Evolutionary conservation across 2,113 vertebrate genomes (phyloP).

Genomic region (Odocoileus virginianus): DNA sequence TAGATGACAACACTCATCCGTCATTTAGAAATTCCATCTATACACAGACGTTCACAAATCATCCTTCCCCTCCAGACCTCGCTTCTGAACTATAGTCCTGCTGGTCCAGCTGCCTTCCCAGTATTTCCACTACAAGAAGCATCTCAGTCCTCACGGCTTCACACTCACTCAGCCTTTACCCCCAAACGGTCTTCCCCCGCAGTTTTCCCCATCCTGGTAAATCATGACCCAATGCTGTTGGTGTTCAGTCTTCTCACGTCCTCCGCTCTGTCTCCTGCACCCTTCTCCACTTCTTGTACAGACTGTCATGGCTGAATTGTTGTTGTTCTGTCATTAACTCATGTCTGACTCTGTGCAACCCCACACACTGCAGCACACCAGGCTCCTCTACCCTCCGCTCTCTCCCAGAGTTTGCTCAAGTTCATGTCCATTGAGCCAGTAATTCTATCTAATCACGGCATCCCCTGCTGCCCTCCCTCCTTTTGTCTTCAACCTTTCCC

Average conservation of each 20-base stretch:
- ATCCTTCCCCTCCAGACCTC: too few relatives aligned
- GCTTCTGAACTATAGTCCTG: too few relatives aligned
- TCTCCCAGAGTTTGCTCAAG: not conserved
- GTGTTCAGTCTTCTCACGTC: accelerated
- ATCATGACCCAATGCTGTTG: accelerated
- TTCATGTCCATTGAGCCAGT: accelerated
- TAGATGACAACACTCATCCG: accelerated
- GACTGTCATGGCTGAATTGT: accelerated
- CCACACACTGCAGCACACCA: not conserved
- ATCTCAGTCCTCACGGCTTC: not conserved
- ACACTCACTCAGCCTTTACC: not conserved
- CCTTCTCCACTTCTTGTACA: not conserved
- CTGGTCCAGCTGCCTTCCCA: too few relatives aligned
- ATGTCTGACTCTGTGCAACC: not conserved
- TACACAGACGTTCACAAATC: not conserved
- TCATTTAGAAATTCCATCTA: not conserved
- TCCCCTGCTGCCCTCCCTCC: not conserved
- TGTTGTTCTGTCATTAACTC: not conserved
- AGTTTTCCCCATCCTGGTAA: not conserved
- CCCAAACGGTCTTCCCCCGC: not conserved
- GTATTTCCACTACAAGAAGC: not conserved
- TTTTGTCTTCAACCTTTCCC: not conserved
- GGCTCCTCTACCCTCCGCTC: not conserved
- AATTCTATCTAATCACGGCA: accelerated
- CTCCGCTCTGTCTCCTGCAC: not conserved